Evolutionary conservation across 1,140 invertebrate species (phyloP).

Genomic region (Ladona fulva): DNA sequence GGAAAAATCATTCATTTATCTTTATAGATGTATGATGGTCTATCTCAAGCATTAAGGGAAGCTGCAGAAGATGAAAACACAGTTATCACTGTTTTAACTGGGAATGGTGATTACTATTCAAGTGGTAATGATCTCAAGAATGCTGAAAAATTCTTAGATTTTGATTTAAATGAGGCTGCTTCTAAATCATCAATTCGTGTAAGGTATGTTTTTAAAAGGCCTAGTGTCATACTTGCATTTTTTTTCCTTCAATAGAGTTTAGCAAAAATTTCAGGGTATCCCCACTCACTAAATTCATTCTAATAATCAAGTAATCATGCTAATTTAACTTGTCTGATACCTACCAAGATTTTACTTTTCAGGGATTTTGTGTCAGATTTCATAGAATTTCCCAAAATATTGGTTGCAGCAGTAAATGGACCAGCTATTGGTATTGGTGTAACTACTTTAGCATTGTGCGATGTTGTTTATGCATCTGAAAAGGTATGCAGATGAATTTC

Average conservation of each 20-base stretch:
- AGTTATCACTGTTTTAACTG: conserved; percentile 59
- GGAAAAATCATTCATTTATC: too few relatives aligned
- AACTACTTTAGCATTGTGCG: conserved; percentile 75
- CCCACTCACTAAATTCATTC: too few relatives aligned
- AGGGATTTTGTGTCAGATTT: conserved; percentile 65
- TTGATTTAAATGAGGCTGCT: neutral
- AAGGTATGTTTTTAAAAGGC: neutral
- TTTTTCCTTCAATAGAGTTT: too few relatives aligned
- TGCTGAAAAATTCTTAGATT: neutral
- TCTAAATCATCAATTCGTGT: too few relatives aligned
- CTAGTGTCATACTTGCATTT: too few relatives aligned
- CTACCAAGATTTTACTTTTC: conserved; percentile 32
- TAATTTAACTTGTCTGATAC: neutral
- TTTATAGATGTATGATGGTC: conserved; percentile 54
- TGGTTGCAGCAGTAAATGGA: conserved; percentile 85
- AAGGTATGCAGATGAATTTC: conserved; percentile 35
- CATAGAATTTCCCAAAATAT: conserved; percentile 80
- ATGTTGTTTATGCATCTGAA: conserved; percentile 80
- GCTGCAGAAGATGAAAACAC: conserved; percentile 55
- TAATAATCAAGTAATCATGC: neutral
- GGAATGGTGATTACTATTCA: conserved; percentile 67
- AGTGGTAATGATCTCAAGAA: conserved; percentile 79
- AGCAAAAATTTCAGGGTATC: too few relatives aligned
- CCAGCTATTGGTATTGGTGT: conserved; percentile 85
- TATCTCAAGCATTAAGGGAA: conserved; percentile 54